Percentiles rank a stretch among this genome's conserved stretches.
These are phyloP conservation scores for Pleuronectes platessa DNA, from an alignment of 2,113 vertebrate species.

Conservation along the genomic window DNA sequence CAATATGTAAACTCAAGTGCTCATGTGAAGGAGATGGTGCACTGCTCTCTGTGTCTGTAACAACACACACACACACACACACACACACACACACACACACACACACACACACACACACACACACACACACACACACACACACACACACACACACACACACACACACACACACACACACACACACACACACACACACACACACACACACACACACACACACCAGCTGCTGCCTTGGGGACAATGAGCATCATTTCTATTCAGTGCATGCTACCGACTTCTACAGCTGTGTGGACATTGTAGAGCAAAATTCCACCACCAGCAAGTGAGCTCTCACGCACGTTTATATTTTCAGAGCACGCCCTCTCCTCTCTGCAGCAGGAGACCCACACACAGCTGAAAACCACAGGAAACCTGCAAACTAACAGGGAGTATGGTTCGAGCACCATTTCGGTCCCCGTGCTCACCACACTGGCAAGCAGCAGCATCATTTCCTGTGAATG, in stretches of 20 bases:
- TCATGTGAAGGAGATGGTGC: constrained; percentile 24
- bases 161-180: neutral
- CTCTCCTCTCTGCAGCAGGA: constrained; percentile 47
- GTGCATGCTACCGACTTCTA: constrained; percentile 13
- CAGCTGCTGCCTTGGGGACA: constrained; percentile 57
- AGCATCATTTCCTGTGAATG: constrained; percentile 69
- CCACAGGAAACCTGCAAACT: constrained; percentile 70
- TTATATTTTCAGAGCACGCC: constrained; percentile 24
- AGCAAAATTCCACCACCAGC: constrained; percentile 22
- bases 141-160: neutral
- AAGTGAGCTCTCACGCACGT: neutral
- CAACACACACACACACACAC: neutral
- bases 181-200: neutral
- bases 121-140: neutral
- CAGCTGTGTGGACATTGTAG: constrained; percentile 37
- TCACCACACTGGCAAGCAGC: constrained; percentile 48
- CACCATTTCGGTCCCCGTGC: constrained; percentile 4
- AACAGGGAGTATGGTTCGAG: constrained; percentile 3
- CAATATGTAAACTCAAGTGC: constrained; percentile 51
- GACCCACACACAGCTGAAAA: constrained; percentile 18
- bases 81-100: neutral
- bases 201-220: neutral
- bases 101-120: neutral
- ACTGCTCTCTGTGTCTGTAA: constrained; percentile 11
- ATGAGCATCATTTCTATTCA: constrained; percentile 47